A percentile compares a stretch with the other conserved stretches of the same genome.
Evolutionary conservation across 2,888 invertebrate species (phyloP).

Genomic region (Drosophila merina): DNA sequence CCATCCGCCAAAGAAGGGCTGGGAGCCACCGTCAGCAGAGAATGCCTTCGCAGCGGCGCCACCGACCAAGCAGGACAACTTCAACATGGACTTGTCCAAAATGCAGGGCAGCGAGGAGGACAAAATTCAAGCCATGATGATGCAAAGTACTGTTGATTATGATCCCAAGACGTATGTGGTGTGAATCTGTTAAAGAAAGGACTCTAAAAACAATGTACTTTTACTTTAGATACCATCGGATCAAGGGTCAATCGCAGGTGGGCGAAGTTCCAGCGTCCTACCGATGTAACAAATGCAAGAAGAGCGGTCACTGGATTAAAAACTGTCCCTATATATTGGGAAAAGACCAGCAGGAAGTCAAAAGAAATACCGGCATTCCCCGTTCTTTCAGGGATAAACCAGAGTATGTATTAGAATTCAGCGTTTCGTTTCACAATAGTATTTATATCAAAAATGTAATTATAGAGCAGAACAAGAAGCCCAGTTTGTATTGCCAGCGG

Average conservation of each 20-base stretch:
- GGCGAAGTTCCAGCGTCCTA: conserved; percentile 96
- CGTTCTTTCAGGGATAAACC: conserved; percentile 94
- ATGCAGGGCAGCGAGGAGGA: conserved; percentile 98
- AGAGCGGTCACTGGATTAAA: conserved; percentile 98
- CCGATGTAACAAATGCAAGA: conserved; percentile 96
- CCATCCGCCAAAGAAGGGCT: conserved; percentile 90
- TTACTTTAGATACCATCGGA: conserved; percentile 92
- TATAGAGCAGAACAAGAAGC: conserved; percentile 62
- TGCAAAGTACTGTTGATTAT: conserved; percentile 98
- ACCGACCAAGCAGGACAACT: conserved; percentile 83
- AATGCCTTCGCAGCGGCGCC: conserved; percentile 57
- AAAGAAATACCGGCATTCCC: conserved; percentile 98
- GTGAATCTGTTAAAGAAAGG: rapidly evolving
- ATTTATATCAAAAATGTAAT: not conserved
- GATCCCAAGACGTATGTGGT: conserved; percentile 95
- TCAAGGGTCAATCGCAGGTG: conserved; percentile 93
- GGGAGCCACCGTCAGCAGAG: conserved; percentile 86
- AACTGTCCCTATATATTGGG: conserved; percentile 90
- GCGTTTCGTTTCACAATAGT: too few relatives aligned
- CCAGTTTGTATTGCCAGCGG: conserved; percentile 56
- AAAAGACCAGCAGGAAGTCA: conserved; percentile 89
- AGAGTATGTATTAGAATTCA: conserved; percentile 87
- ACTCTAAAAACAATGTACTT: not conserved
- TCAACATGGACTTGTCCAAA: conserved; percentile 92
- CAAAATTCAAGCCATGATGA: conserved; percentile 98